Evolutionary conservation across 2,113 vertebrate species (phyloP).

Genomic region (Otus sunia): DNA sequence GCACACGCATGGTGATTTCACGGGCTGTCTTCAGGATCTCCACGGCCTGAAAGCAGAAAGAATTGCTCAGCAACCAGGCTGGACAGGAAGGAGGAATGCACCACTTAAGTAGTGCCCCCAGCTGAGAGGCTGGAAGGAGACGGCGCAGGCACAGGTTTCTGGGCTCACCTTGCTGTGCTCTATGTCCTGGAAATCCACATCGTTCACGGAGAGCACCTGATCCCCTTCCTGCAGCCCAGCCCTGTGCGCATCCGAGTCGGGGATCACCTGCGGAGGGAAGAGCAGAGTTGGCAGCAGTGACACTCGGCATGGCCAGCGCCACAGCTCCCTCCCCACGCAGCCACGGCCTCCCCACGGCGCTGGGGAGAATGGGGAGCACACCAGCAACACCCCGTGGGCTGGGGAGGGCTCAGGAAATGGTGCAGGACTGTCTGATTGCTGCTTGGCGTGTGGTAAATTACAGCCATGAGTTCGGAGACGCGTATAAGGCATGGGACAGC

Average conservation of each 20-base stretch:
- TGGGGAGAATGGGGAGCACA: neutral
- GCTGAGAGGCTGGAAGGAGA: too few species aligned
- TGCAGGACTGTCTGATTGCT: neutral
- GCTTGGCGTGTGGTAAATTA: neutral
- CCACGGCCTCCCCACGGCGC: rapidly evolving
- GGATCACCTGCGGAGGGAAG: constrained; percentile 83
- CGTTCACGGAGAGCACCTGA: constrained; percentile 96
- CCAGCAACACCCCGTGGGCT: neutral
- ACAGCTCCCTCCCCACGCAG: neutral
- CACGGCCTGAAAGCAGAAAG: constrained; percentile 81
- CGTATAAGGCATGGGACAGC: neutral
- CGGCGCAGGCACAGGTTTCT: rapidly evolving
- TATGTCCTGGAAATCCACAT: constrained; percentile 98
- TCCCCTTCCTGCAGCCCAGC: constrained; percentile 97
- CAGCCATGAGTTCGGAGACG: neutral
- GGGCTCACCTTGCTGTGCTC: constrained; percentile 90
- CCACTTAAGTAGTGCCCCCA: rapidly evolving
- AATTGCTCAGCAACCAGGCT: neutral
- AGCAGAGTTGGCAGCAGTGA: neutral
- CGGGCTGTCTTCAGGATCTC: constrained; percentile 96
- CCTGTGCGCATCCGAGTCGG: constrained; percentile 92
- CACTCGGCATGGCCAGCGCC: rapidly evolving
- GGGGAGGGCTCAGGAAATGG: neutral
- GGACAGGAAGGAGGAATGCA: neutral
- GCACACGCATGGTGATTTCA: constrained; percentile 95